These are phyloP conservation scores for Sterrhoptilus dennistouni DNA, from an alignment of 2,113 vertebrate genomes.

Conservation along the genomic window DNA sequence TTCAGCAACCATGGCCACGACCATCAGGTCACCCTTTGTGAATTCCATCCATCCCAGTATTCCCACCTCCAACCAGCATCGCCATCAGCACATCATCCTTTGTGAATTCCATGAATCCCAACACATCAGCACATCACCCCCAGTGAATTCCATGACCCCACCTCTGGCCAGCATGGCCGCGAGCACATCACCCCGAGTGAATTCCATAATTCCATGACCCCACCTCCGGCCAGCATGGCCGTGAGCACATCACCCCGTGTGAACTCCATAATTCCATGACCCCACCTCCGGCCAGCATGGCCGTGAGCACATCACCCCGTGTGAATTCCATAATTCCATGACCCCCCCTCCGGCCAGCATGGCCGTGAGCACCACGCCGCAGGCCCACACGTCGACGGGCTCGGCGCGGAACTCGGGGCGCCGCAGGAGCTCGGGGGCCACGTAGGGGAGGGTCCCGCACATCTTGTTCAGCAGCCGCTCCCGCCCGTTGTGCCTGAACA, in stretches of 20 bases:
- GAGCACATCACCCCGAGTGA: neutral
- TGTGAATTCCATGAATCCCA: neutral
- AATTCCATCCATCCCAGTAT: neutral
- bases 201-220: too few species aligned
- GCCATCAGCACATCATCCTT: too few species aligned
- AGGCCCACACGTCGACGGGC: constrained; percentile 94
- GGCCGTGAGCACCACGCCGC: constrained; percentile 94
- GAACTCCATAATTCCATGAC: too few species aligned
- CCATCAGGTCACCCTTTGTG: neutral
- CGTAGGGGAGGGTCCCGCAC: constrained; percentile 93
- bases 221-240: neutral
- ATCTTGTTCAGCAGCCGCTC: constrained; percentile 86
- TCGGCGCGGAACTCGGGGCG: constrained; percentile 85
- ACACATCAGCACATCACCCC: too few species aligned
- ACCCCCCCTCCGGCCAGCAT: constrained; percentile 93
- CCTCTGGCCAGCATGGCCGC: accelerated
- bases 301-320: neutral
- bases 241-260: neutral
- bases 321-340: too few species aligned
- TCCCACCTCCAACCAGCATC: neutral
- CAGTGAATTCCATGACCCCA: neutral
- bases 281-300: neutral
- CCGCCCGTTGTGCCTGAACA: constrained; percentile 88
- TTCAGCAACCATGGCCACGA: neutral
- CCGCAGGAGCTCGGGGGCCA: constrained; percentile 92